These are phyloP conservation scores for Falco punctatus DNA, from an alignment of 2,113 vertebrate species.

Conservation along the genomic window DNA sequence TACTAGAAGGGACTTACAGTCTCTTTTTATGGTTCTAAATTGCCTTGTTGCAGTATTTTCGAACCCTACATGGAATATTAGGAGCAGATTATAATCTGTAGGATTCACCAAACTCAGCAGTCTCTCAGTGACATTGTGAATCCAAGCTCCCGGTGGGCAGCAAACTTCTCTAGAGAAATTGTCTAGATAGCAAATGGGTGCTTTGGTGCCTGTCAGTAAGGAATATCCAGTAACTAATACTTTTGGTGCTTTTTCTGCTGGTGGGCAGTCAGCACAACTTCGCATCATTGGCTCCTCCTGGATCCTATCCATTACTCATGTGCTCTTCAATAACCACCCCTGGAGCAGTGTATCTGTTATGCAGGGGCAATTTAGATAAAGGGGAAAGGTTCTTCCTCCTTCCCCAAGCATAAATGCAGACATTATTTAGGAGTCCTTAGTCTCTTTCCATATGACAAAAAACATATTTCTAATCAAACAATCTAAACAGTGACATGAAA, in stretches of 20 bases:
- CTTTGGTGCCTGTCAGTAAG: background rate
- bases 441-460: background rate
- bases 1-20: rapidly evolving
- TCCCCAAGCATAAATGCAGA: background rate
- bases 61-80: background rate
- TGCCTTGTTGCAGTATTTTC: background rate
- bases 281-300: background rate
- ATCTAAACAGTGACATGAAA: background rate
- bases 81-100: background rate
- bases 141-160: rapidly evolving
- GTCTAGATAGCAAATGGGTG: background rate
- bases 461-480: background rate
- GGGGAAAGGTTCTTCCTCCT: background rate
- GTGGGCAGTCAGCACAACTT: background rate
- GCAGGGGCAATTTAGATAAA: background rate
- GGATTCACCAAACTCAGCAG: background rate
- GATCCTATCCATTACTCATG: background rate
- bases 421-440: background rate
- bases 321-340: background rate
- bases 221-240: background rate
- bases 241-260: background rate
- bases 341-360: background rate
- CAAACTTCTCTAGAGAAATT: background rate
- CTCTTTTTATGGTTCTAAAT: background rate
- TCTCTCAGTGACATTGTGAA: background rate